A percentile compares a stretch with the other conserved stretches of the same genome.
These are phyloP conservation scores for Eupithecia abbreviata DNA, from an alignment of 2,888 invertebrate genomes.

Conservation along the genomic window DNA sequence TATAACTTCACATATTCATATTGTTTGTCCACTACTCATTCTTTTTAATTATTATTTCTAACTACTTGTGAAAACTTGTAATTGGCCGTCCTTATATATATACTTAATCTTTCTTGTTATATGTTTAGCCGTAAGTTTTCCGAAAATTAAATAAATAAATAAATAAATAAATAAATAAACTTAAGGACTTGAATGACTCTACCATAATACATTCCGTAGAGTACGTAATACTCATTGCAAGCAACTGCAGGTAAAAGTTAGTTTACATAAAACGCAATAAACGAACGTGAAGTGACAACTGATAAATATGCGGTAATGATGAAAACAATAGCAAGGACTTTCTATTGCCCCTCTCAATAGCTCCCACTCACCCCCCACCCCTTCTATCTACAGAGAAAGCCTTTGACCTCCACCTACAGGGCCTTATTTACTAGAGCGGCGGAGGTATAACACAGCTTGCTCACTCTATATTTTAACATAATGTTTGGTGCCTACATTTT, in stretches of 20 bases:
- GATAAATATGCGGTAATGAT: slow-evolving; percentile 78
- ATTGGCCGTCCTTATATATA: too few relatives aligned
- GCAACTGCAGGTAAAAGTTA: background rate
- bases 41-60: too few relatives aligned
- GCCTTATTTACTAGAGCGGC: slow-evolving; percentile 58
- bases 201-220: background rate
- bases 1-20: too few relatives aligned
- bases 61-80: too few relatives aligned
- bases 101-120: too few relatives aligned
- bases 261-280: slow-evolving; percentile 72
- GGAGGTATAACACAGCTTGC: slow-evolving; percentile 15
- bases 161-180: too few relatives aligned
- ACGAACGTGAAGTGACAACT: slow-evolving; percentile 65
- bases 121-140: too few relatives aligned
- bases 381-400: slow-evolving; percentile 74
- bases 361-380: slow-evolving; percentile 48
- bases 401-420: slow-evolving; percentile 75
- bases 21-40: too few relatives aligned
- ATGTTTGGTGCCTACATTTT: background rate
- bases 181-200: background rate
- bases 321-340: slow-evolving; percentile 79
- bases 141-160: too few relatives aligned
- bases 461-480: slow-evolving; percentile 13
- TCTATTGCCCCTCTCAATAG: slow-evolving; percentile 62
- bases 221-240: background rate